Conservation (phyloP, 2,797 vertebrate genomes). For the Tadarida brasiliensis region DNA sequence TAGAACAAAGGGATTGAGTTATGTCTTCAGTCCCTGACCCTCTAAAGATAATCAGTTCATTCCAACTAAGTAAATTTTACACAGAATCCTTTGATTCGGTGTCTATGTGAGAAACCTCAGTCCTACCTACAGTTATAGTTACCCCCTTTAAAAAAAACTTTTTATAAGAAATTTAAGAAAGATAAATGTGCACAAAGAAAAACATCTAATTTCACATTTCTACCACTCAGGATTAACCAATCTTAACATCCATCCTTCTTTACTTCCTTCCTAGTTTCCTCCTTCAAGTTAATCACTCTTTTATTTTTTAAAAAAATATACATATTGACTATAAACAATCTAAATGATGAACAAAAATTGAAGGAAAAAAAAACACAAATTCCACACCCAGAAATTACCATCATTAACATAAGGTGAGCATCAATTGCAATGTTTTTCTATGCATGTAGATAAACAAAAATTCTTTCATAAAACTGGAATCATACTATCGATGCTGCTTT, state of each 20-base stretch:
- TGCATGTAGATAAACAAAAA: neutral
- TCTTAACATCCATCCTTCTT: neutral
- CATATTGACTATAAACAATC: neutral
- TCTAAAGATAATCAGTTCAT: neutral
- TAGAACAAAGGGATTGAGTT: neutral
- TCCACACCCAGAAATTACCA: neutral
- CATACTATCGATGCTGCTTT: neutral
- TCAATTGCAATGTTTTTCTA: neutral
- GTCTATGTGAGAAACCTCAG: neutral
- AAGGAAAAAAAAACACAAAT: neutral
- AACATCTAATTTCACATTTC: neutral
- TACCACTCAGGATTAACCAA: neutral
- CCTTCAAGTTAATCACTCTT: neutral
- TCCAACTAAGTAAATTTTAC: neutral
- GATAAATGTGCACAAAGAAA: neutral
- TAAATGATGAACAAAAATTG: neutral
- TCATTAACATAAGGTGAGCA: neutral
- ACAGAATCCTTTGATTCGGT: neutral
- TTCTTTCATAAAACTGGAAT: neutral
- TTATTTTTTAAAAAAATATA: neutral
- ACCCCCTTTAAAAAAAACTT: neutral
- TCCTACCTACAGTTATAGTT: neutral
- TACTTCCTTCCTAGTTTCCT: neutral
- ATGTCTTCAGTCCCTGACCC: neutral
- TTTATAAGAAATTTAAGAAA: slow-evolving; percentile 20